Base-by-base conservation (phyloP, 2,113 vertebrate species). In the Rhipidura dahli region DNA sequence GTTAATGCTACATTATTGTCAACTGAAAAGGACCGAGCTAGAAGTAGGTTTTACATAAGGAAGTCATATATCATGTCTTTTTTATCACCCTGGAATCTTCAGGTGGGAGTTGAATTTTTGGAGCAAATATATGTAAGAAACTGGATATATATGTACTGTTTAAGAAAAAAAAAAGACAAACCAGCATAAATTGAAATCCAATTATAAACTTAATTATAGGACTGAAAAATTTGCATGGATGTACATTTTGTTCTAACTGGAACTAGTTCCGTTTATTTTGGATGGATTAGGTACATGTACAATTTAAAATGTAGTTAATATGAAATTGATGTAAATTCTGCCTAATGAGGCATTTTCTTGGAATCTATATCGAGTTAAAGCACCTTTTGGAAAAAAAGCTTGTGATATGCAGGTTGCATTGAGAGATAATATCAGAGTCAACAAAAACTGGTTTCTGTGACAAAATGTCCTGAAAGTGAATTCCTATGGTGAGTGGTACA, bases 61-160 rank as follows among this genome's bases (percentile, higher is more conserved):
- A 59, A 77, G 56, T 60, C 0, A 0, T 68, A 4, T n/a, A 45
- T 73, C 3, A 7, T 66, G 42, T 30, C 10, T 6, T 4, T 2
- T 17, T 51, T 49, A 17, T 57, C 1, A 15, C 18, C 10, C 33
- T 45, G 20, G 13, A 45, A 27, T 63, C 12, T 72, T 87, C 59
- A 50, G 5, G 49, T 71, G 9, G 30, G 14, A 69, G 26, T 24
- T 87, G 39, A 78, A 42, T 53, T n/a, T 84, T n/a, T 54, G 12
- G 45, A 51, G 15, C 40, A 83, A 64, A 49, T 59, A 15, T 57
- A 31, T 47, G 30, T 54, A 69, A 60, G 31, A n/a, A 47, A 63
- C 13, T 6, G 17, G 57, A 64, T 60, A 49, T 50, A 47, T 54
- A 37, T 33, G 8, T 45, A 24, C 7, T 40, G 5, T 31, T 28